Base-by-base conservation (phyloP, 2,797 vertebrate genomes). In the Pygocentrus nattereri region DNA sequence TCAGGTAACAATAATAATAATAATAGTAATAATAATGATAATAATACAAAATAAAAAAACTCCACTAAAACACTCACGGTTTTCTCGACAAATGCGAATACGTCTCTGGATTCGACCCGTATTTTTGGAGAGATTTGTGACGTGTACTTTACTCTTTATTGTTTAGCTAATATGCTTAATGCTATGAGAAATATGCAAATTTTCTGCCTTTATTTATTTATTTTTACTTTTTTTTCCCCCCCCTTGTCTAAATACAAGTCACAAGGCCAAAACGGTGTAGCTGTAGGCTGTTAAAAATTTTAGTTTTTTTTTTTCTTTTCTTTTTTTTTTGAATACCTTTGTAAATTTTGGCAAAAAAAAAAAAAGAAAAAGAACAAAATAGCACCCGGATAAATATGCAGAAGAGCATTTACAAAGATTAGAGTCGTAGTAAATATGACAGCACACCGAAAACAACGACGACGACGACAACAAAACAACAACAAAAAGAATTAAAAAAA, bases 191-290 rank as follows among this genome's bases (percentile, higher is more conserved):
- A 84, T 83, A 74, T 87, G 74, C 85, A 78, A 85, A 84, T 88
- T 85, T 88, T 89, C 64, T 89, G 85, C 87, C 84, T 88, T 78
- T 85, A 5, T 1, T 44, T 1, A 5, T 1, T 34, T 2, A 6
- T 34, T 34, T 34, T 6, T 34, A 6, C 77, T 30, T 11, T 59
- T 59, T 69, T 74, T 59, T 49, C n/a, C n/a, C n/a, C n/a, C n/a
- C n/a, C n/a, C n/a, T 61, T 83, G 83, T 93, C 90, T 90, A 92
- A 95, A 94, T 93, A 93, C 89, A 93, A 90, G 92, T 94, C 84
- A 90, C 91, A 95, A 95, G 95, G 94, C 95, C 94, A 95, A 94
- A 94, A 92, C 92, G 94, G 94, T 95, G 92, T 92, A 93, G 89
- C 88, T 93, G 89, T 93, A 94, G 91, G 93, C 92, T 93, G 94